phyloP scores from a whole-genome alignment of 2,113 vertebrate genomes.

The Polyodon spathula region DNA sequence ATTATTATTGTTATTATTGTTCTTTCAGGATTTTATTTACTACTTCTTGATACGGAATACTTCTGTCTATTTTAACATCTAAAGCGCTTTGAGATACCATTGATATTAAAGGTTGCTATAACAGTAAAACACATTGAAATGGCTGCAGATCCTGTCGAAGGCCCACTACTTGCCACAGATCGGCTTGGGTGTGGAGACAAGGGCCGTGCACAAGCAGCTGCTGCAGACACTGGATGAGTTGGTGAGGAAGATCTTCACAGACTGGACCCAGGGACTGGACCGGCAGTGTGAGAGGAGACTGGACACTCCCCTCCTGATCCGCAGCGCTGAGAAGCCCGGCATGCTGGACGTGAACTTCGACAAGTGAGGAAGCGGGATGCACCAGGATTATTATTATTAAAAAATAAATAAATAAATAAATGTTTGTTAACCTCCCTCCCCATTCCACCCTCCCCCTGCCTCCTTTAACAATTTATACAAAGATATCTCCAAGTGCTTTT shows the following conservation, averaged over 20 bases:
- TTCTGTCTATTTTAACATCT: too few relatives aligned
- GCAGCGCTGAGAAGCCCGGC: constrained; percentile 42
- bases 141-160: constrained; percentile 53
- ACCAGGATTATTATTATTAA: background rate
- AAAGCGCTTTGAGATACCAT: too few relatives aligned
- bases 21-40: too few relatives aligned
- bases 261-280: constrained; percentile 68
- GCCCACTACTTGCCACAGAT: constrained; percentile 57
- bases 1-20: too few relatives aligned
- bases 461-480: too few relatives aligned
- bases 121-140: constrained; percentile 21
- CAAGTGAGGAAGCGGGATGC: too few relatives aligned
- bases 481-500: too few relatives aligned
- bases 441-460: too few relatives aligned
- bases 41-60: background rate
- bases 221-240: constrained; percentile 62
- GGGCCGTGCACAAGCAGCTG: constrained; percentile 42
- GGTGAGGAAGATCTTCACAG: constrained; percentile 57
- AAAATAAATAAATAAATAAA: too few relatives aligned
- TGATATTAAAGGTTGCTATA: too few relatives aligned
- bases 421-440: too few relatives aligned
- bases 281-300: constrained; percentile 51
- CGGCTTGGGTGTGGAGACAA: constrained; percentile 44
- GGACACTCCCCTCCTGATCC: constrained; percentile 59
- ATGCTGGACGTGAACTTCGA: constrained; percentile 75